Evolutionary conservation across 1,140 invertebrate genomes (phyloP), one percentile per base, ranked within the genome.

Genomic region (Lasaia peninsularis): DNA sequence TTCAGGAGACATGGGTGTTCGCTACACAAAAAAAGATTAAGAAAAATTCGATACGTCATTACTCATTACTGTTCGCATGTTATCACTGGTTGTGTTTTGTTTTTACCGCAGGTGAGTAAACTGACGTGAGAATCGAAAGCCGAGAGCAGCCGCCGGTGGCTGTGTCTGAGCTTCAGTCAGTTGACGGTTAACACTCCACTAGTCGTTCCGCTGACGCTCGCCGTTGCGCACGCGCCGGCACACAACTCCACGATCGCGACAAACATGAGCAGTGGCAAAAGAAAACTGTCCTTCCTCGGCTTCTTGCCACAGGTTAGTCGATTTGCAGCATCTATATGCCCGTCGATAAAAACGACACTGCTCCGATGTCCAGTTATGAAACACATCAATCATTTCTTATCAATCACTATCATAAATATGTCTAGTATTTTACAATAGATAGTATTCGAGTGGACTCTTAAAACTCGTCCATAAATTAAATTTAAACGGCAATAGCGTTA

Each of bases 201-300:
- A 74, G 71, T 77, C 65, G 64, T 33, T 55, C 60, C 63, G 69
- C 34, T 53, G 60, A 44, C 61, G 66, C 57, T 68, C 53, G 31
- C 58, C 56, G 58, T 48, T 44, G 35, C 57, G 53, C 63, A 60
- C 63, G 69, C 62, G 53, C 18, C 53, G 33, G 33, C 28, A 31
- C 32, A 49, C 40, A 34, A 48, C 50, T 16, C 53, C 56, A 53
- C 62, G 35, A 52, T 49, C 54, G 49, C 50, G 62, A 12, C 54
- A 53, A 44, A 56, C 54, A 71, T 83, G 81, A 78, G 69, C 50
- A 73, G 65, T 54, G 75, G 76, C 56, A 81, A 78, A 60, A 76
- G 82, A 60, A 86, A 86, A 65, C 69, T 86, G 6, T 86, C 82
- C n/a, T 86, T 86, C 65, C 78, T 86, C 18, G 80, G 82, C 44